A percentile compares a stretch with the other conserved stretches of the same genome.
Conservation (phyloP, 2,888 invertebrate genomes). For the Drosophila bunnanda region DNA sequence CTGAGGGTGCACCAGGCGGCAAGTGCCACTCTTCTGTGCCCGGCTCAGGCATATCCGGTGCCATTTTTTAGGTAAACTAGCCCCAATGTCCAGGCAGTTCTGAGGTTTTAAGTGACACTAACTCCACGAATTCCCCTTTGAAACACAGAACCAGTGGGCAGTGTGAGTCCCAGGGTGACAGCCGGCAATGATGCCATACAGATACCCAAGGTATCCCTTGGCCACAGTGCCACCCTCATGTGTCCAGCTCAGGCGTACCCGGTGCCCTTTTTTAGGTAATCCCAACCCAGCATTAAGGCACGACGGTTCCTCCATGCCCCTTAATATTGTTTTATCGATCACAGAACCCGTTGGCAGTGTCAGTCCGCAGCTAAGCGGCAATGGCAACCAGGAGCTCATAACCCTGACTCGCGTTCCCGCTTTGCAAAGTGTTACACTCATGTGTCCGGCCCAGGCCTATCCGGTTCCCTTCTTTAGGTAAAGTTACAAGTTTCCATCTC, state of each 20-base stretch:
- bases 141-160: conserved; percentile 85
- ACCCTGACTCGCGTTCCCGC: conserved; percentile 86
- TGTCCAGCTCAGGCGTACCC: conserved; percentile 92
- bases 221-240: conserved; percentile 87
- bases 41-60: conserved; percentile 89
- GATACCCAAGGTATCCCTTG: conserved; percentile 84
- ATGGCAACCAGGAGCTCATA: conserved; percentile 87
- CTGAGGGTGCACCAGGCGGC: conserved; percentile 84
- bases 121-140: neutral
- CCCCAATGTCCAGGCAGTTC: conserved; percentile 56
- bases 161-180: conserved; percentile 88
- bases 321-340: neutral
- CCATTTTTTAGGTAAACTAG: conserved; percentile 89
- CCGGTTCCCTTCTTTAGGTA: conserved; percentile 89
- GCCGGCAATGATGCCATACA: conserved; percentile 87
- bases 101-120: neutral
- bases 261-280: conserved; percentile 89
- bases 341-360: conserved; percentile 87
- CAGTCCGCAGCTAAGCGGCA: conserved; percentile 87
- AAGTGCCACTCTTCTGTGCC: conserved; percentile 87
- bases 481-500: conserved; percentile 26
- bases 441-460: conserved; percentile 91
- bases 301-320: conserved; percentile 11
- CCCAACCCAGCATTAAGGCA: conserved; percentile 72
- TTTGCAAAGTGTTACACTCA: conserved; percentile 86